A percentile compares a stretch with the other conserved stretches of the same genome.
Conservation (phyloP, 1,140 invertebrate species). For the Caenorhabditis remanei region DNA sequence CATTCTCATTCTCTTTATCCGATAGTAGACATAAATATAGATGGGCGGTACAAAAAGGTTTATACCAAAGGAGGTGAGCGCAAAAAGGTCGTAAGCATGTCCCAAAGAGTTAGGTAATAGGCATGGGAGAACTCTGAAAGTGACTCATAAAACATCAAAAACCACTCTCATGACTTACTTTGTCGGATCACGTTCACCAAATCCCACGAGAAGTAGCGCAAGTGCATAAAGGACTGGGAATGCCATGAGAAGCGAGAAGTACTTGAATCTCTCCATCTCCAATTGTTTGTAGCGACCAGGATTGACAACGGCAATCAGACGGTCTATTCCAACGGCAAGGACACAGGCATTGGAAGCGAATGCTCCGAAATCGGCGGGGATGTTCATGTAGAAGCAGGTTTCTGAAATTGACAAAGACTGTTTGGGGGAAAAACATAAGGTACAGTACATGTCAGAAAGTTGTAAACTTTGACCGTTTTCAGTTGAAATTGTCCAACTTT, state of each 20-base stretch:
- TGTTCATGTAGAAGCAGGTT: constrained; percentile 32
- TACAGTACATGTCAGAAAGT: no score
- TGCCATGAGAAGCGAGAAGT: background rate
- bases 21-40: background rate
- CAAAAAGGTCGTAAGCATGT: constrained; percentile 17
- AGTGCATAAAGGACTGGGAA: constrained; percentile 12
- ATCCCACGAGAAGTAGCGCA: background rate
- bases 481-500: no score
- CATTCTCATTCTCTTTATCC: background rate
- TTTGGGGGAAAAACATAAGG: background rate
- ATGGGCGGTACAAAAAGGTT: constrained; percentile 33
- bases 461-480: no score
- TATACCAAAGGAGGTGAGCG: background rate
- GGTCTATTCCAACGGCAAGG: constrained; percentile 1
- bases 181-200: constrained; percentile 10
- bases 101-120: constrained; percentile 9
- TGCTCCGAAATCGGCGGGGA: constrained; percentile 15
- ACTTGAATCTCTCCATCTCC: constrained; percentile 5
- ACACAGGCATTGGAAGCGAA: constrained; percentile 13
- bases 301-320: background rate
- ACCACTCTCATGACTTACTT: background rate
- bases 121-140: background rate
- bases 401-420: background rate
- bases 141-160: background rate
- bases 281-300: background rate